phyloP scores from a whole-genome alignment of 2,797 vertebrate genomes.

The Toxotes lorentzi region DNA sequence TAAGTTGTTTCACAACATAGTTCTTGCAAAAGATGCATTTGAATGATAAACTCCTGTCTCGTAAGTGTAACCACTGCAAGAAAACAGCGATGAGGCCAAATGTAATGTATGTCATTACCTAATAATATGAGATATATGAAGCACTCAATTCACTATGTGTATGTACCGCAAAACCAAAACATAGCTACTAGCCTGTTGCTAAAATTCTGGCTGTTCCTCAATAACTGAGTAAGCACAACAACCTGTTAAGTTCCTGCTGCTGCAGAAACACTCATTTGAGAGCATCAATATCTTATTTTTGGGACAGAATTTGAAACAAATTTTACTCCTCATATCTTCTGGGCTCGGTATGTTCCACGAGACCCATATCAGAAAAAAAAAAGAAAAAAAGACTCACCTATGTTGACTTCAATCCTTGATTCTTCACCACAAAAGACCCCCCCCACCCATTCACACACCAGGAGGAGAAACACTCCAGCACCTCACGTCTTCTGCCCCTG shows the following conservation, averaged over 20 bases:
- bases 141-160: not conserved
- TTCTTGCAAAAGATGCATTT: not conserved
- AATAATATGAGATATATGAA: not conserved
- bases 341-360: not conserved
- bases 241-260: not conserved
- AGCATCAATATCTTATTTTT: not conserved
- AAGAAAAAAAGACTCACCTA: conserved; percentile 65
- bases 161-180: not conserved
- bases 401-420: conserved; percentile 73
- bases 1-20: not conserved
- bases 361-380: not conserved
- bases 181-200: not conserved
- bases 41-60: not conserved
- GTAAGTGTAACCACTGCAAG: not conserved
- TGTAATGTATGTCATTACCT: not conserved
- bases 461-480: conserved; percentile 71
- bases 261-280: not conserved
- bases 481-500: conserved; percentile 69
- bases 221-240: not conserved
- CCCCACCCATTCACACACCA: conserved; percentile 82
- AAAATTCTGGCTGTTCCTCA: not conserved
- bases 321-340: not conserved
- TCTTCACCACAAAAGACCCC: conserved; percentile 68
- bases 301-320: not conserved
- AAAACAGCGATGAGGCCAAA: conserved; percentile 2